These are phyloP conservation scores for Leptinotarsa defecta DNA, from an alignment of 1,140 invertebrate species.

Conservation along the genomic window DNA sequence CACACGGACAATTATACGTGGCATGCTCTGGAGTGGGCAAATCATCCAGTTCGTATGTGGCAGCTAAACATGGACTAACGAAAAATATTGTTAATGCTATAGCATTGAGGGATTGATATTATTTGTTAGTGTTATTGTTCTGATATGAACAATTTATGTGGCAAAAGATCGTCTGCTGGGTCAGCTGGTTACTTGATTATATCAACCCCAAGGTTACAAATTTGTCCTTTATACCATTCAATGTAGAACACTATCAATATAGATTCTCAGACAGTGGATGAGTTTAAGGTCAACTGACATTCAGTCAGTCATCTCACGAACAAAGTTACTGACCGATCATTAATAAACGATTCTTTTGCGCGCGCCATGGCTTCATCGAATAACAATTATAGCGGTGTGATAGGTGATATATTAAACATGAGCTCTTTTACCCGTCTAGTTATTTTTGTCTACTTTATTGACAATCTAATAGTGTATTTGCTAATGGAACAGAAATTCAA, in stretches of 20 bases:
- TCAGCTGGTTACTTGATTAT: no score
- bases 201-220: no score
- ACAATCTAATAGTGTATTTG: not conserved
- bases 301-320: slow-evolving; percentile 1
- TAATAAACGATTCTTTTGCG: not conserved
- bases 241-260: not conserved
- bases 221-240: no score
- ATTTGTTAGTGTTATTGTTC: no score
- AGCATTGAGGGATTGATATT: no score
- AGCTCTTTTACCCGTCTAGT: not conserved
- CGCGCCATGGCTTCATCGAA: not conserved
- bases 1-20: no score
- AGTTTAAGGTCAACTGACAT: not conserved
- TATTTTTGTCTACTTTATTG: not conserved
- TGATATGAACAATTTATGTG: no score
- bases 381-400: not conserved
- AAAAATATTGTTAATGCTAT: no score
- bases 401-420: not conserved
- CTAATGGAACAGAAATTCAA: not conserved
- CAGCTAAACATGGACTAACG: no score
- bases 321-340: not conserved
- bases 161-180: no score
- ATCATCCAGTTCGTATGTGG: no score
- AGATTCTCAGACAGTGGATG: not conserved
- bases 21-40: no score